phyloP scores from a whole-genome alignment of 2,113 vertebrate genomes.

The Dolichallabes microphthalmus region DNA sequence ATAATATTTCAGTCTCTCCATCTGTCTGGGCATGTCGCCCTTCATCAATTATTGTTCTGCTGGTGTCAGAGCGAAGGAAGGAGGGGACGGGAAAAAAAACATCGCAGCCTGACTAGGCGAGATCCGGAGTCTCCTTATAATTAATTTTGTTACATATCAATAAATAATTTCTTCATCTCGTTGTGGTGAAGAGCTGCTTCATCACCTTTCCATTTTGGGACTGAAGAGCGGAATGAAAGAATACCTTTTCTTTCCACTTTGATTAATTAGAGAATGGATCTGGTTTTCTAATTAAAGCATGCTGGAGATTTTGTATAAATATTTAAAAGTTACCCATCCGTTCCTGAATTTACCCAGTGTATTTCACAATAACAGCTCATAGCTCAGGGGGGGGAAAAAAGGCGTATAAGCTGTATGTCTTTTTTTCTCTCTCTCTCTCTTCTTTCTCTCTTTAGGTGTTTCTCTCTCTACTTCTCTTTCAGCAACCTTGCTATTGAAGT shows the following conservation, averaged over 20 bases:
- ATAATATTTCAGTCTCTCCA: constrained; percentile 52
- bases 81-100: constrained; percentile 25
- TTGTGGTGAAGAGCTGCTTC: constrained; percentile 60
- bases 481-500: constrained; percentile 42
- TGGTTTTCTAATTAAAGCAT: constrained; percentile 15
- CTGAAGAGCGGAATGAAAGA: background rate
- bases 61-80: constrained; percentile 56
- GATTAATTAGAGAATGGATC: background rate
- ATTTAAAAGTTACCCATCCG: background rate
- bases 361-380: background rate
- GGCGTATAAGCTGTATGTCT: background rate
- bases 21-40: constrained; percentile 49
- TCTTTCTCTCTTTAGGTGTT: background rate
- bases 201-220: constrained; percentile 54
- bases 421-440: background rate
- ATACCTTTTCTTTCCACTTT: background rate
- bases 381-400: no score
- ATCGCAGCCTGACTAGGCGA: constrained; percentile 46
- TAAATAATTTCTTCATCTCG: constrained; percentile 63
- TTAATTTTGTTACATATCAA: constrained; percentile 62
- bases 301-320: background rate
- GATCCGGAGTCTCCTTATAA: constrained; percentile 63
- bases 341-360: background rate
- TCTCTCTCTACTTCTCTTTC: constrained; percentile 7
- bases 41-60: constrained; percentile 61